These are phyloP conservation scores for Calosoma granatense DNA, from an alignment of 1,140 invertebrate genomes.

Conservation along the genomic window DNA sequence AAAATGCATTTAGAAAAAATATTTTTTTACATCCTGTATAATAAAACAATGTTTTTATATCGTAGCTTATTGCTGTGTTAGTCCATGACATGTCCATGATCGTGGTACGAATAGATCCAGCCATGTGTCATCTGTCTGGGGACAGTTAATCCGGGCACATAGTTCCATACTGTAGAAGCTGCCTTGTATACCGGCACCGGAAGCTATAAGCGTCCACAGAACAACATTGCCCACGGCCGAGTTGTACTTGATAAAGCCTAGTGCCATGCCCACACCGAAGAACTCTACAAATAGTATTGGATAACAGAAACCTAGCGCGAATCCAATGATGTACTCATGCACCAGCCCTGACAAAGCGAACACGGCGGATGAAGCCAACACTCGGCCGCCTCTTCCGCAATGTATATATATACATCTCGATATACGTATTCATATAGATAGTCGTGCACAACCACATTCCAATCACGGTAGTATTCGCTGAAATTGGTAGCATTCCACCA, in stretches of 20 bases:
- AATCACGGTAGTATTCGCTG: slow-evolving; percentile 77
- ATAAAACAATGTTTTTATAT: no score
- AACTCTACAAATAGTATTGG: slow-evolving; percentile 72
- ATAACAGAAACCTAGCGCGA: slow-evolving; percentile 71
- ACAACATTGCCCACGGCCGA: slow-evolving; percentile 57
- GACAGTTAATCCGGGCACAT: slow-evolving; percentile 73
- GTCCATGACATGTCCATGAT: slow-evolving; percentile 20
- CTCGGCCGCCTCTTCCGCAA: slow-evolving; percentile 39
- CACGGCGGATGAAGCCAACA: slow-evolving; percentile 42
- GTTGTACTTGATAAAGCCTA: slow-evolving; percentile 45
- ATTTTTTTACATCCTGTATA: no score
- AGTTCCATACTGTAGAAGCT: slow-evolving; percentile 77
- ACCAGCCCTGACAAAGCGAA: slow-evolving; percentile 38
- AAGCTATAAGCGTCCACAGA: slow-evolving; percentile 67
- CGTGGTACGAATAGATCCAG: slow-evolving; percentile 42
- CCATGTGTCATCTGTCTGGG: slow-evolving; percentile 32
- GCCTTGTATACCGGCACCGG: slow-evolving; percentile 67
- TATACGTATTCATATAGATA: slow-evolving; percentile 93
- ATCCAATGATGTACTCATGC: slow-evolving; percentile 20
- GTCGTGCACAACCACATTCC: slow-evolving; percentile 91
- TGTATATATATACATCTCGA: slow-evolving; percentile 59
- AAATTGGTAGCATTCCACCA: slow-evolving; percentile 90
- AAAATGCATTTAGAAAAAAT: no score
- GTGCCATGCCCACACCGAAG: slow-evolving; percentile 43
- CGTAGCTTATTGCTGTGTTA: no score